phyloP scores from a whole-genome alignment of 2,797 vertebrate genomes.

The Phoeniculus purpureus region DNA sequence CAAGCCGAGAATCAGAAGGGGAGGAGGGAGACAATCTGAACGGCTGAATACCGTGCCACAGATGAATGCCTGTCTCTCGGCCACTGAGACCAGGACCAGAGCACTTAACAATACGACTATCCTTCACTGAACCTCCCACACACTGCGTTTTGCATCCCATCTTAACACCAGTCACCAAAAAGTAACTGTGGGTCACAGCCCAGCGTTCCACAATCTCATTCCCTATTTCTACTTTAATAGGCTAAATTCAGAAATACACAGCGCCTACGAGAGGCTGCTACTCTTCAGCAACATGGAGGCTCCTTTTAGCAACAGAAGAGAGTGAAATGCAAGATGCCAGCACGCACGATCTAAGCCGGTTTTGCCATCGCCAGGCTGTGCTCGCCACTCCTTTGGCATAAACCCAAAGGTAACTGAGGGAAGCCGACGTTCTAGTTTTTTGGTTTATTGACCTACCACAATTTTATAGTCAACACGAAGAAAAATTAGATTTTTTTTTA shows the following conservation, averaged over 20 bases:
- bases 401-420: neutral
- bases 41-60: neutral
- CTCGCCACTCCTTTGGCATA: neutral
- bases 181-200: neutral
- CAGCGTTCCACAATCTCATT: neutral
- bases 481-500: neutral
- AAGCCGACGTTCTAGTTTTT: neutral
- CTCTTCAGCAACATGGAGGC: neutral
- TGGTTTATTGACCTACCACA: neutral
- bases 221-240: neutral
- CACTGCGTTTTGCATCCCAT: neutral
- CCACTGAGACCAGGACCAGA: neutral
- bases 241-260: neutral
- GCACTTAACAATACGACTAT: neutral
- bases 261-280: neutral
- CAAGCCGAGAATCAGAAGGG: neutral
- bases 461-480: slow-evolving; percentile 12
- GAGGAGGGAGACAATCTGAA: neutral
- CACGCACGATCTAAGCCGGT: neutral
- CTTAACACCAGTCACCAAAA: neutral
- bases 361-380: neutral
- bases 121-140: neutral
- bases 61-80: neutral
- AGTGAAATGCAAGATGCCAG: neutral
- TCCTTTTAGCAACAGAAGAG: neutral